A percentile compares a stretch with the other conserved stretches of the same genome.
These are phyloP conservation scores for Tetragnatha versicolor DNA, from an alignment of 1,140 invertebrate genomes.

Conservation along the genomic window DNA sequence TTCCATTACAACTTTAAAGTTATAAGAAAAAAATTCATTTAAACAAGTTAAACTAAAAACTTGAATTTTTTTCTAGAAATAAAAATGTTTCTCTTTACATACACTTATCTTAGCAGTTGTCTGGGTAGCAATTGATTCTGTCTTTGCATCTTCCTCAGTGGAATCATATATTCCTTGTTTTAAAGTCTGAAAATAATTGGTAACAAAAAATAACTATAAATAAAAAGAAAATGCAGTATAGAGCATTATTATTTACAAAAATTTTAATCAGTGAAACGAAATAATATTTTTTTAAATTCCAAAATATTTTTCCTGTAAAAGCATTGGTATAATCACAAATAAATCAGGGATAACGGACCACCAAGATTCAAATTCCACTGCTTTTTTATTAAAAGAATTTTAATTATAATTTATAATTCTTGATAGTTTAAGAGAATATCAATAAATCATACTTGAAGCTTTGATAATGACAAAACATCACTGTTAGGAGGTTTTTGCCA, in stretches of 20 bases:
- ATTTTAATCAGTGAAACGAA: not conserved
- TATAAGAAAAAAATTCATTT: too few species aligned
- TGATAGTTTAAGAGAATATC: not conserved
- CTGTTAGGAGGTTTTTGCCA: slow-evolving; percentile 97
- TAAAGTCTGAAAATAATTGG: slow-evolving; percentile 75
- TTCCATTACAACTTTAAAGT: too few species aligned
- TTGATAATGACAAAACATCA: slow-evolving; percentile 97
- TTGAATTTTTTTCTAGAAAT: too few species aligned
- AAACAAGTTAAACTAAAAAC: too few species aligned
- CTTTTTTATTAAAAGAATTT: not conserved
- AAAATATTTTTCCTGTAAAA: not conserved
- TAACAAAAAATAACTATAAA: not conserved
- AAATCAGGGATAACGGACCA: too few species aligned
- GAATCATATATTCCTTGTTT: slow-evolving; percentile 93
- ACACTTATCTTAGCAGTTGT: slow-evolving; percentile 65
- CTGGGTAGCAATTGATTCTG: slow-evolving; percentile 76
- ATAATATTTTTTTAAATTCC: not conserved
- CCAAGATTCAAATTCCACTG: too few species aligned
- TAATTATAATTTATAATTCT: too few species aligned
- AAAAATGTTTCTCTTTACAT: too few species aligned
- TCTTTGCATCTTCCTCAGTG: slow-evolving; percentile 62
- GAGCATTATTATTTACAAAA: not conserved
- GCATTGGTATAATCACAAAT: not conserved
- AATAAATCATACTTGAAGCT: slow-evolving; percentile 75
- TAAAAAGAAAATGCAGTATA: not conserved